Base-by-base conservation (phyloP, 1,140 invertebrate species). In the Meloidogyne floridensis region DNA sequence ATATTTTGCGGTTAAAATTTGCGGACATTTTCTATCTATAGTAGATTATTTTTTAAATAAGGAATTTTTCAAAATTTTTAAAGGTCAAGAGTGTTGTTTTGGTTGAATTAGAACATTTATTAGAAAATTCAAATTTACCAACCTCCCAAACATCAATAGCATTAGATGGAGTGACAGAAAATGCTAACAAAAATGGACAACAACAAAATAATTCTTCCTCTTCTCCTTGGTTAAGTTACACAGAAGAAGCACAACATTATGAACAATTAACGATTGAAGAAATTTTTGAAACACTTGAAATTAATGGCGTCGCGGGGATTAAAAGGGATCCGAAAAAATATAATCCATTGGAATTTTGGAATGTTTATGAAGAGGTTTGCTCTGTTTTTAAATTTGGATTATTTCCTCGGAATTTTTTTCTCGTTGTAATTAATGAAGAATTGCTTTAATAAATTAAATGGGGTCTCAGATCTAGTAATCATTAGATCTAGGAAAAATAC, bases 201-300 rank as follows among this genome's bases (percentile, higher is more conserved):
- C 13, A 59, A 15, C 13, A 59, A 65, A n/a, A 32, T 32, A 32
- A 18, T n/a, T 65, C 15, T n/a, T 6, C 56, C 4, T 15, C 15
- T 65, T 5, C 15, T n/a, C 15, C 15, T 65, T 65, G 59, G 59
- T n/a, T 65, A n/a, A 65, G 59, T 65, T 65, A 65, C 8, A 18
- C 59, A 65, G 59, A 65, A 65, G 59, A 65, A 65, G 59, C 59
- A 5, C 59, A 65, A n/a, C 59, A 65, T 65, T 65, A 65, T 11
- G 59, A 65, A 65, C 15, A 65, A n/a, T 65, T 65, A 65, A 65
- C 59, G 7, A 65, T 65, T 65, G 59, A 65, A 65, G 59, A 65
- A n/a, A 65, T 65, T 65, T 65, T 65, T 6, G 59, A 65, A n/a
- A 65, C 59, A n/a, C 15, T 65, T n/a, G 59, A 65, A 65, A 15